Percentiles rank a stretch among this genome's conserved stretches.
Conservation (phyloP, 64 coral and sea anemone genomes). For the Anthopleura sola region DNA sequence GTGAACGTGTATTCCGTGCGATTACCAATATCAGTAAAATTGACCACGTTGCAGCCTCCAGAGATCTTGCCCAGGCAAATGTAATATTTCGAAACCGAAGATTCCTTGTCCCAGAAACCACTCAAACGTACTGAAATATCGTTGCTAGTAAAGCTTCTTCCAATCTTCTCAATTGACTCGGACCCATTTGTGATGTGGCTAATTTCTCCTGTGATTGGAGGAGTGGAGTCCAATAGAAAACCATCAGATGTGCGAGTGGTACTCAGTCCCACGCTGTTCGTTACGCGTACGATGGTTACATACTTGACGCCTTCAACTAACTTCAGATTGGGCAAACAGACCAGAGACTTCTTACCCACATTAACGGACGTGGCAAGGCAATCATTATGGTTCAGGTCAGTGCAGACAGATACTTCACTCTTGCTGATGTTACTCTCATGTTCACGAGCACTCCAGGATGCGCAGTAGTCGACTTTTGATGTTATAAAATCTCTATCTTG, state of each 20-base stretch:
- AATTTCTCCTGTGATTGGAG: slow-evolving; percentile 59
- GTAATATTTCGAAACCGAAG: slow-evolving; percentile 42
- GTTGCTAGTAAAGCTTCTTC: slow-evolving; percentile 35
- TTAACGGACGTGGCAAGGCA: slow-evolving; percentile 52
- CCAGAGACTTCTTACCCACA: slow-evolving; percentile 35
- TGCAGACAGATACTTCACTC: slow-evolving; percentile 82
- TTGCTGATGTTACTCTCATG: slow-evolving; percentile 55
- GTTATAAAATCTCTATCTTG: slow-evolving; percentile 71
- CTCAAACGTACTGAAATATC: slow-evolving; percentile 61
- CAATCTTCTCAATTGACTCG: background rate
- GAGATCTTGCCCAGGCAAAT: slow-evolving; percentile 73
- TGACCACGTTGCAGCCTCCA: slow-evolving; percentile 43
- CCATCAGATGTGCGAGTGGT: slow-evolving; percentile 53
- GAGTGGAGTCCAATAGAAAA: slow-evolving; percentile 66
- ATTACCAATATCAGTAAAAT: slow-evolving; percentile 47
- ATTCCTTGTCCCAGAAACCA: slow-evolving; percentile 79
- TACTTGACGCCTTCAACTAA: slow-evolving; percentile 78
- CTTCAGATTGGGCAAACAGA: slow-evolving; percentile 69
- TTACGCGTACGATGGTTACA: slow-evolving; percentile 51
- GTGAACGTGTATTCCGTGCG: slow-evolving; percentile 27
- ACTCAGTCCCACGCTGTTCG: slow-evolving; percentile 56
- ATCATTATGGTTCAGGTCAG: slow-evolving; percentile 32
- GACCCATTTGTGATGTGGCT: slow-evolving; percentile 36
- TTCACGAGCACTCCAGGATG: slow-evolving; percentile 51
- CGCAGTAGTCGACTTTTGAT: slow-evolving; percentile 64